Base-by-base conservation (phyloP, 30 jellyfish, hydroid and myxozoan genomes). In the Chrysaora quinquecirrha region DNA sequence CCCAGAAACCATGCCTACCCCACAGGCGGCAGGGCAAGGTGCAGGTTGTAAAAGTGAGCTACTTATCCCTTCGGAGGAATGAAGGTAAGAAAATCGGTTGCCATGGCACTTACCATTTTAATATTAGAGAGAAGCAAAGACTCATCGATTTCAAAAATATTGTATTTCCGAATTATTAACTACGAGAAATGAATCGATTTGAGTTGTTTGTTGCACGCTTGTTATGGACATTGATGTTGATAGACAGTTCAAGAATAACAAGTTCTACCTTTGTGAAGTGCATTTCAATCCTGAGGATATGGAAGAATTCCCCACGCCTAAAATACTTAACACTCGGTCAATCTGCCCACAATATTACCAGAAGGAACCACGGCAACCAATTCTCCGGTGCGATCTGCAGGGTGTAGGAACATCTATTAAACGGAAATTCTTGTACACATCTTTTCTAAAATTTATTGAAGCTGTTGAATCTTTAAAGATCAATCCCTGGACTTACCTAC, bases 241-340 rank as follows among this genome's bases (percentile, higher is more conserved):
- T n/a, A 25, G 82, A 24, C 85, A 76, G 83, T 76, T 76, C 54
- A 33, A 58, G 14, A 49, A 34, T 22, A 76, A 60, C 80, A 49
- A 35, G 82, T 76, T 76, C 28, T 58, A 50, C 33, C 33, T 54
- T 11, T 76, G 87, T 76, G 87, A 76, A 58, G 54, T 58, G 28
- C 87, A 76, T 76, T 76, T 49, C 71, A 58, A 60, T 50, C 87
- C 87, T 23, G 64, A 63, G 21, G 81, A 77, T 77, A 62, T 61
- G 30, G 89, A 77, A 21, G 69, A 77, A 61, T 77, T 77, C 38
- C 79, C 67, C 35, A 34, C 80, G 47, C 67, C 70, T 34, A 77
- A 77, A 77, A 63, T 62, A 56, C 89, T 77, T 77, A 43, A 52
- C 49, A 77, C 89, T 30, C 82, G 89, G 32, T 56, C 80, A 60